Evolutionary conservation across 1,140 invertebrate genomes (phyloP).

Genomic region (Euglossa dilemma): DNA sequence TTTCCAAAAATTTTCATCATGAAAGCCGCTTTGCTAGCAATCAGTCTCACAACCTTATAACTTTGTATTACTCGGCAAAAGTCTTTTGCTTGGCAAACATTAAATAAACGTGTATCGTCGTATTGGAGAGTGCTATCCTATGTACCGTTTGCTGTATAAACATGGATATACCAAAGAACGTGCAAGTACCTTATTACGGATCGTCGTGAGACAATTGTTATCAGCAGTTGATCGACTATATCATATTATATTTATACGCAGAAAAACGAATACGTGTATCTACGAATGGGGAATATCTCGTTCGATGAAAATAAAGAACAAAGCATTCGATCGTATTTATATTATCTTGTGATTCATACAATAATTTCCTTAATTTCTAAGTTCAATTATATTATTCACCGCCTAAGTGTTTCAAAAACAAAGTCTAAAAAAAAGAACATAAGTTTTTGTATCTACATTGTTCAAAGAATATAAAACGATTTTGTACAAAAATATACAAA

Average conservation of each 20-base stretch:
- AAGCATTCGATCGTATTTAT: constrained; percentile 29
- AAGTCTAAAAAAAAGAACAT: neutral
- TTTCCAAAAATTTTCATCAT: neutral
- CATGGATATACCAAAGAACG: constrained; percentile 46
- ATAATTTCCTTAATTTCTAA: neutral
- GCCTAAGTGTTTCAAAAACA: too few species aligned
- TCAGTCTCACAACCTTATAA: neutral
- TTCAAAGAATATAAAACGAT: neutral
- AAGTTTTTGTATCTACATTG: neutral
- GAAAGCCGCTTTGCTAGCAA: neutral
- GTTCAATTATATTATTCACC: neutral
- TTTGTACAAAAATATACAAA: constrained; percentile 38
- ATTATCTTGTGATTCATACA: constrained; percentile 34
- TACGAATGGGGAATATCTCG: constrained; percentile 8
- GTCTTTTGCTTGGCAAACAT: neutral
- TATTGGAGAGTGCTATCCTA: constrained; percentile 28
- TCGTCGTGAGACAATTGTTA: constrained; percentile 39
- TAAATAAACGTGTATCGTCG: constrained; percentile 9
- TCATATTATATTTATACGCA: constrained; percentile 43
- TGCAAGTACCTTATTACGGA: constrained; percentile 34
- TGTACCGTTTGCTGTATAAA: constrained; percentile 40
- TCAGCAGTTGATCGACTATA: constrained; percentile 4
- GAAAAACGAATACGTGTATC: constrained; percentile 13
- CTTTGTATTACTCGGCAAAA: neutral
- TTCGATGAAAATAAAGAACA: constrained; percentile 47